Base-by-base conservation (phyloP, 1,140 invertebrate genomes). In the Drosophila sturtevanti region DNA sequence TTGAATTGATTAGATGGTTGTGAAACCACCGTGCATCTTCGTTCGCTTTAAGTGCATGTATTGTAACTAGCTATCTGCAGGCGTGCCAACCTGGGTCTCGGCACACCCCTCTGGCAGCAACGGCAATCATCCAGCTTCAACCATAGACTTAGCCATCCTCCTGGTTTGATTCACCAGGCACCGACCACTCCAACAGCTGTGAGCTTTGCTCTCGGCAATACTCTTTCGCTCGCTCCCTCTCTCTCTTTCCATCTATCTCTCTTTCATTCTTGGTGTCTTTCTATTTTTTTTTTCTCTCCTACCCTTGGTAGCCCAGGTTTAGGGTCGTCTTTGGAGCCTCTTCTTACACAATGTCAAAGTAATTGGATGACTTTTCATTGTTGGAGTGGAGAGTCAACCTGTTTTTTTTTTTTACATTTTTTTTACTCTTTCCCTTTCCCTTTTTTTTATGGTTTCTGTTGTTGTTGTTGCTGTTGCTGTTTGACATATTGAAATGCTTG, bases 281-380 rank as follows among this genome's bases (percentile, higher is more conserved):
- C n/a, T n/a, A n/a, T n/a, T n/a, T n/a, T n/a, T n/a, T n/a, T n/a
- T 38, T 35, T 6, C 68, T 44, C 61, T 41, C 56, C 52, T 67
- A 9, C 31, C 22, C 68, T 22, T 38, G 14, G 37, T 31, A 34
- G 60, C 2, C 37, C 35, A n/a, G 27, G 63, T 21, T 41, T 38
- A 52, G 60, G 35, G 21, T 31, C 24, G 22, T 63, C 37, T 48
- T 61, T 48, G 59, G 61, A 31, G 61, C 61, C 61, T 63, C 79
- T 58, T 61, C 48, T 48, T 66, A 62, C 73, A 81, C 79, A 82
- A 87, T 87, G 82, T 89, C 82, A 87, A 87, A 87, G 72, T 87
- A 87, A 87, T 87, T 87, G 82, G 82, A 89, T 87, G 82, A 87
- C 65, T 86, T 87, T 81, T 70, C 70, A 72, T 73, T 81, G 78